These are phyloP conservation scores for Monomorium pharaonis DNA, from an alignment of 1,140 invertebrate genomes.

Conservation along the genomic window DNA sequence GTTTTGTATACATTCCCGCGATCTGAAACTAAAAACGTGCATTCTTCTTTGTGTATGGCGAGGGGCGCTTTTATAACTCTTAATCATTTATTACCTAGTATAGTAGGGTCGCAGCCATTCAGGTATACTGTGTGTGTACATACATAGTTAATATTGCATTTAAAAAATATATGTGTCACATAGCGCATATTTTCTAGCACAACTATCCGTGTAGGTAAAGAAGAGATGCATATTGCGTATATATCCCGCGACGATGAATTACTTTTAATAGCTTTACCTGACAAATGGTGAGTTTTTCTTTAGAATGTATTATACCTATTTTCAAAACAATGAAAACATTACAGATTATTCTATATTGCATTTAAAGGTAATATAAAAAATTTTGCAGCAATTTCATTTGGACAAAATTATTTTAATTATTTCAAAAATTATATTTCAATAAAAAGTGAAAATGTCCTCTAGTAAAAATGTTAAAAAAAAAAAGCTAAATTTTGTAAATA, in stretches of 20 bases:
- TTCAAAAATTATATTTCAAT: too few relatives aligned
- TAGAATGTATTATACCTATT: neutral
- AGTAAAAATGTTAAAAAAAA: too few relatives aligned
- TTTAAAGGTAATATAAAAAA: too few relatives aligned
- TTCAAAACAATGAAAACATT: too few relatives aligned
- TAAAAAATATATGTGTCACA: slow-evolving; percentile 39
- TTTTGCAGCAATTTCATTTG: too few relatives aligned
- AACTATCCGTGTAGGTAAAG: slow-evolving; percentile 85
- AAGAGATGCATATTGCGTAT: slow-evolving; percentile 87
- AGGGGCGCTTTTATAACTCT: slow-evolving; percentile 89
- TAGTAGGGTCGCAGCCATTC: slow-evolving; percentile 86
- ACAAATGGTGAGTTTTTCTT: slow-evolving; percentile 81
- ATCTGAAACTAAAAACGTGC: slow-evolving; percentile 86
- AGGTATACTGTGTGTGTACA: slow-evolving; percentile 72
- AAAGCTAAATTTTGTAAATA: too few relatives aligned
- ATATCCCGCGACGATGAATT: slow-evolving; percentile 85
- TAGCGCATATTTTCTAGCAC: slow-evolving; percentile 81
- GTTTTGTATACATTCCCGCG: slow-evolving; percentile 89
- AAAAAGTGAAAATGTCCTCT: too few relatives aligned
- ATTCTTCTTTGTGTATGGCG: slow-evolving; percentile 85
- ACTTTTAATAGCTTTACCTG: slow-evolving; percentile 84
- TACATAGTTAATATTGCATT: slow-evolving; percentile 54
- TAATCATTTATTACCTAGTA: slow-evolving; percentile 88
- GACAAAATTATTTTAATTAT: too few relatives aligned
- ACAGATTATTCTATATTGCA: too few relatives aligned